Percentiles rank a stretch among this genome's conserved stretches.
Evolutionary conservation across 2,888 invertebrate species (phyloP).

Genomic region (Leptopterna dolabrata): DNA sequence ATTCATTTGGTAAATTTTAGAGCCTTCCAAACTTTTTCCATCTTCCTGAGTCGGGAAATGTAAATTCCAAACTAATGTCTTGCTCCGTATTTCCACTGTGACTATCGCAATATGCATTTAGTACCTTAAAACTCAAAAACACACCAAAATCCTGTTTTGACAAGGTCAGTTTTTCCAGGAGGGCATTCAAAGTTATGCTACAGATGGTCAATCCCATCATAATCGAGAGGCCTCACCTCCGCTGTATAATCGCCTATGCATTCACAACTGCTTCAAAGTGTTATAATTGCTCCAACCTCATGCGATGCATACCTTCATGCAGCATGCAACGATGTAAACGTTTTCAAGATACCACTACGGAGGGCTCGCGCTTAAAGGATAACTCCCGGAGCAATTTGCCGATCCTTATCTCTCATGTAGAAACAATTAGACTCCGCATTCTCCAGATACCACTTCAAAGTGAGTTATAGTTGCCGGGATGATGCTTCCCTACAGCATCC

Average conservation of each 20-base stretch:
- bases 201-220: too few species aligned
- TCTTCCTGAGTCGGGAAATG: too few species aligned
- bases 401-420: slow-evolving; percentile 37
- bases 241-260: not conserved
- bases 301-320: not conserved
- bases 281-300: not conserved
- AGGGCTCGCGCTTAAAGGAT: not conserved
- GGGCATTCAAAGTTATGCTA: too few species aligned
- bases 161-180: too few species aligned
- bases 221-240: not conserved
- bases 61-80: too few species aligned
- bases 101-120: too few species aligned
- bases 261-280: not conserved
- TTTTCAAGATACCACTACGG: not conserved
- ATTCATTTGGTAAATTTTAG: too few species aligned
- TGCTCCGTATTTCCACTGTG: too few species aligned
- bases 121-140: too few species aligned
- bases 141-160: too few species aligned
- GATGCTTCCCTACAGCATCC: not conserved
- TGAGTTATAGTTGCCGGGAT: slow-evolving; percentile 32
- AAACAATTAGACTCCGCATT: slow-evolving; percentile 37
- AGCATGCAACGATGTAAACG: not conserved
- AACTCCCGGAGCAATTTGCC: slow-evolving; percentile 18
- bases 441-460: slow-evolving; percentile 13
- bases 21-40: too few species aligned